Evolutionary conservation across 2,797 vertebrate genomes (phyloP).

Genomic region (Silurus aristotelis): DNA sequence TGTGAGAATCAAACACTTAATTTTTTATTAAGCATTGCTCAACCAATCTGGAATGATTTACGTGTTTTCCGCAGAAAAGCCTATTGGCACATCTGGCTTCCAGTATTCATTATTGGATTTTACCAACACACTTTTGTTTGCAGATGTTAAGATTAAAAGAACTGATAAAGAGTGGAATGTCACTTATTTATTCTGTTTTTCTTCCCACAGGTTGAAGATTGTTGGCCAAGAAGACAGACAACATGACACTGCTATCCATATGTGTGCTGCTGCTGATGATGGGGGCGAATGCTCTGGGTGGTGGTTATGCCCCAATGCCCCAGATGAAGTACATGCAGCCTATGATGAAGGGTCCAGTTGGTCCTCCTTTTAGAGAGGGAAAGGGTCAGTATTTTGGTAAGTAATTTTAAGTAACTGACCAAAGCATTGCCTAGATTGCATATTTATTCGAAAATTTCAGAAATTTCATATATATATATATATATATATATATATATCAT

Average conservation of each 20-base stretch:
- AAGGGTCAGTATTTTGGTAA: slow-evolving; percentile 98
- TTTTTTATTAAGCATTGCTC: background rate
- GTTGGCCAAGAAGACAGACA: slow-evolving; percentile 60
- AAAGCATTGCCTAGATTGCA: background rate
- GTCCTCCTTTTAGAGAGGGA: slow-evolving; percentile 96
- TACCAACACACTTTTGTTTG: slow-evolving; percentile 8
- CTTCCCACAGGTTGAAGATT: slow-evolving; percentile 65
- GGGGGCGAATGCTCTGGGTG: slow-evolving; percentile 77
- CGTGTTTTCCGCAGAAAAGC: slow-evolving; percentile 14
- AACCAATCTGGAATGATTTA: slow-evolving; percentile 14
- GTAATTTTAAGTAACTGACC: slow-evolving; percentile 53
- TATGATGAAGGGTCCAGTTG: slow-evolving; percentile 96
- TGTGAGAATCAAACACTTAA: slow-evolving; percentile 12
- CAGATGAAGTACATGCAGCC: slow-evolving; percentile 97
- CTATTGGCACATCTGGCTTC: slow-evolving; percentile 17
- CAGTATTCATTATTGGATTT: slow-evolving; percentile 22
- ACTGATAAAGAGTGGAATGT: background rate
- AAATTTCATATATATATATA: no score
- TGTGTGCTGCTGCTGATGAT: slow-evolving; percentile 75
- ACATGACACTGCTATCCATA: slow-evolving; percentile 73
- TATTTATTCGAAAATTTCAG: background rate
- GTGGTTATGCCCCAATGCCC: slow-evolving; percentile 85
- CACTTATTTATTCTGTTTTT: slow-evolving; percentile 12
- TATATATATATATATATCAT: no score
- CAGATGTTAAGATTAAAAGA: slow-evolving; percentile 26